Evolutionary conservation across 2,888 invertebrate species (phyloP).

Genomic region (Chalcosyrphus nemorum): DNA sequence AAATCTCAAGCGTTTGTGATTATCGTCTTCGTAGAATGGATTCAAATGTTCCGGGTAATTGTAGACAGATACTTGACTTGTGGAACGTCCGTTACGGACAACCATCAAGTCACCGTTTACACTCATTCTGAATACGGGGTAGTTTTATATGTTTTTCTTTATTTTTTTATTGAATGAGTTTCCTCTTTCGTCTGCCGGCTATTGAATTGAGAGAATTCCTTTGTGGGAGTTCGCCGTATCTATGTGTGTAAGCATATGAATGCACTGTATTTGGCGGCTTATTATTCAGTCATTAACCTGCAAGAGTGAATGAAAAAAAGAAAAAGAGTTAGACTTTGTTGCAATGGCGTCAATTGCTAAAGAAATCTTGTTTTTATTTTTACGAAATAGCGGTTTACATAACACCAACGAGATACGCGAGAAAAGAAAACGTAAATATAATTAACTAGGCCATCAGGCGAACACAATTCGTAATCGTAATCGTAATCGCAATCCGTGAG

Average conservation of each 20-base stretch:
- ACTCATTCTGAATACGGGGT: constrained; percentile 73
- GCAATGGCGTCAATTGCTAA: not conserved
- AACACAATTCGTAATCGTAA: constrained; percentile 49
- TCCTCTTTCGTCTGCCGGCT: constrained; percentile 8
- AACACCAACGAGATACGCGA: not conserved
- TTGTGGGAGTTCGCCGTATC: constrained; percentile 43
- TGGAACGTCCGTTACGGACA: constrained; percentile 77
- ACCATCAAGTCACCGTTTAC: constrained; percentile 75
- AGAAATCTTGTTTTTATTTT: not conserved
- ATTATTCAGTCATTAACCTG: constrained; percentile 70
- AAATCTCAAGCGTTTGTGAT: constrained; percentile 85
- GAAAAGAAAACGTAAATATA: constrained; percentile 19
- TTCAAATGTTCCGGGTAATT: constrained; percentile 90
- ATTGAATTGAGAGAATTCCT: constrained; percentile 46
- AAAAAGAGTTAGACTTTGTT: constrained; percentile 26
- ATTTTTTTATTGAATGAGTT: constrained; percentile 34
- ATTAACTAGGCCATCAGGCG: constrained; percentile 31
- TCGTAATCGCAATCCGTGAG: constrained; percentile 22
- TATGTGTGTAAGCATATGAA: constrained; percentile 50
- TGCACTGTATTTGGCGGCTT: constrained; percentile 38
- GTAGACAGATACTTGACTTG: constrained; percentile 84
- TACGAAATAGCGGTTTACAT: constrained; percentile 37
- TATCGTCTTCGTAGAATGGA: constrained; percentile 88
- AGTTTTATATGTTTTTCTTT: not conserved
- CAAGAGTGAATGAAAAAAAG: constrained; percentile 10